Conservation (phyloP, 1,140 invertebrate species). For the Papilio machaon region DNA sequence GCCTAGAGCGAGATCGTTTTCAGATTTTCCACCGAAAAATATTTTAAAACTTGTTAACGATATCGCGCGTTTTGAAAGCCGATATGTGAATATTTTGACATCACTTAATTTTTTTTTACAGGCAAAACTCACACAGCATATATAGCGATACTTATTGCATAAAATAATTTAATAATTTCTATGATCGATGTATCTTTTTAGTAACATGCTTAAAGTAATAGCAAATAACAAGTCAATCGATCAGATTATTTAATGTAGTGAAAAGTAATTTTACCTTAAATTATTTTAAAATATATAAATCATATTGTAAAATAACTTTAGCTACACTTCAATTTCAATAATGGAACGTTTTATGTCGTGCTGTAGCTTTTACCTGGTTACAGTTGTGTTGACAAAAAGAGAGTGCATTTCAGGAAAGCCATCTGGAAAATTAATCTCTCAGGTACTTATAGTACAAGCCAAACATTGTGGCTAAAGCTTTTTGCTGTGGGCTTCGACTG, state of each 20-base stretch:
- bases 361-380: background rate
- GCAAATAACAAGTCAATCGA: too few relatives aligned
- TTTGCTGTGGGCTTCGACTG: background rate
- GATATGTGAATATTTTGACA: background rate
- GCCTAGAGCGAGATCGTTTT: background rate
- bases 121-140: too few relatives aligned
- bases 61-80: background rate
- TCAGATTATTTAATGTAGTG: too few relatives aligned
- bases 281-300: too few relatives aligned
- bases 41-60: background rate
- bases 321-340: too few relatives aligned
- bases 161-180: too few relatives aligned
- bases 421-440: background rate
- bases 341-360: background rate
- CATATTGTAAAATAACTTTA: too few relatives aligned
- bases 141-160: too few relatives aligned
- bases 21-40: background rate
- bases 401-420: background rate
- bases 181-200: too few relatives aligned
- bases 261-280: too few relatives aligned
- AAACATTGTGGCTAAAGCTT: background rate
- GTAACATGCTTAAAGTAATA: too few relatives aligned
- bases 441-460: background rate
- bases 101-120: background rate
- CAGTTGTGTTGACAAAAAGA: background rate